Conservation (phyloP, 2,888 invertebrate genomes). For the Germaria angustata region DNA sequence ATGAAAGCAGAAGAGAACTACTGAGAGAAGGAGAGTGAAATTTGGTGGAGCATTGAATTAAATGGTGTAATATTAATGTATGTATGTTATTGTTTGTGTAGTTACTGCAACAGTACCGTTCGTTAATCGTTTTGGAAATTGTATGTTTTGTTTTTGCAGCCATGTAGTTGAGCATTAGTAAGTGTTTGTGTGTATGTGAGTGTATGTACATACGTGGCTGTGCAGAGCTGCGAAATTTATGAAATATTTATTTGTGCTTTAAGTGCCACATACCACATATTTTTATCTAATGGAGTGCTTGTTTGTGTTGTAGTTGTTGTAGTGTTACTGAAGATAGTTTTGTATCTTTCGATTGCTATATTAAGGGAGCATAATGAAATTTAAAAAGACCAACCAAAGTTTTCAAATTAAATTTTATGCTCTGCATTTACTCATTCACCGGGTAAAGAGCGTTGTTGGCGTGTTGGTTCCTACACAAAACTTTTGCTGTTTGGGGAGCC, state of each 20-base stretch:
- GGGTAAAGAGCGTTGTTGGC: constrained; percentile 33
- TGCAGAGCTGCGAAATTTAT: constrained; percentile 9
- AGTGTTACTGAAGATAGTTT: constrained; percentile 10
- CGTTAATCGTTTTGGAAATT: constrained; percentile 48
- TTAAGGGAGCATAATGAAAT: constrained; percentile 6
- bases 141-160: neutral
- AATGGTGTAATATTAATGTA: constrained; percentile 21
- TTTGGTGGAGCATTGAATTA: constrained; percentile 26
- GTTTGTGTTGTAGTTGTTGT: neutral
- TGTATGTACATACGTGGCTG: neutral
- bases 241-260: constrained; percentile 9
- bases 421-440: neutral
- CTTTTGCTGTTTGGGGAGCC: constrained; percentile 48
- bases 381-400: neutral
- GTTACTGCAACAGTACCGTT: constrained; percentile 41
- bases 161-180: neutral
- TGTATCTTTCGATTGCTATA: constrained; percentile 1
- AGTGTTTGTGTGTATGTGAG: neutral
- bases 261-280: constrained; percentile 37
- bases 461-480: constrained; percentile 16
- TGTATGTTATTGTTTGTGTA: neutral
- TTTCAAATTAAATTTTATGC: neutral
- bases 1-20: neutral
- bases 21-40: neutral
- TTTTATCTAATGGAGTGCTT: constrained; percentile 29